phyloP scores from a whole-genome alignment of 2,888 invertebrate genomes.

The Drosophila monieri region DNA sequence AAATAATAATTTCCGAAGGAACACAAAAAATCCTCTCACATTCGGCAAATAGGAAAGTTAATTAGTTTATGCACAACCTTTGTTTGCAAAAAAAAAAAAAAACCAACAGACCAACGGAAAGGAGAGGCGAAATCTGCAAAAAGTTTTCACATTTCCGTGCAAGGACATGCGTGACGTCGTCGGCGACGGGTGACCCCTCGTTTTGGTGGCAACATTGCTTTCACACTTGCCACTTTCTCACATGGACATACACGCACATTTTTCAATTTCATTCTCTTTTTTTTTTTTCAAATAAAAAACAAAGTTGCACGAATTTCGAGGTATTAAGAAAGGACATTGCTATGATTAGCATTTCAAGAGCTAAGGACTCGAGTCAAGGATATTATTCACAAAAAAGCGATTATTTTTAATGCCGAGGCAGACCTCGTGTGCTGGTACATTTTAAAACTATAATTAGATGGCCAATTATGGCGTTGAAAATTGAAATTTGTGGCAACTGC shows the following conservation, averaged over 20 bases:
- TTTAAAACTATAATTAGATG: constrained; percentile 52
- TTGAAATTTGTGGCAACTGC: constrained; percentile 50
- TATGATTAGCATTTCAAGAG: constrained; percentile 44
- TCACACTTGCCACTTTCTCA: constrained; percentile 43
- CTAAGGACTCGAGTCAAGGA: constrained; percentile 12
- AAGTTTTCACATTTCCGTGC: constrained; percentile 59
- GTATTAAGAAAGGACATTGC: constrained; percentile 40
- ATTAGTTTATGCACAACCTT: constrained; percentile 65
- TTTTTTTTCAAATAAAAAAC: constrained; percentile 21
- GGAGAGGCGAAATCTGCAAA: constrained; percentile 41
- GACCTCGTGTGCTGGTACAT: constrained; percentile 17
- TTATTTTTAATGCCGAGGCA: constrained; percentile 52
- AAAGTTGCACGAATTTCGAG: constrained; percentile 23
- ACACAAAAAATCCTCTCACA: constrained; percentile 6
- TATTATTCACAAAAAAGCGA: constrained; percentile 44
- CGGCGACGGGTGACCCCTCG: constrained; percentile 40
- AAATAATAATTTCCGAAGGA: constrained; percentile 35
- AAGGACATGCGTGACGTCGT: constrained; percentile 69
- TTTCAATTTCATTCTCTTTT: constrained; percentile 8
- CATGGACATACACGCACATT: constrained; percentile 13
- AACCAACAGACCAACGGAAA: constrained; percentile 29
- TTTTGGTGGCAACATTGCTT: constrained; percentile 20
- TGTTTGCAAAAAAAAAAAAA: constrained; percentile 48
- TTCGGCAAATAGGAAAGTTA: constrained; percentile 57
- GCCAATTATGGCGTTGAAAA: constrained; percentile 53